A percentile compares a stretch with the other conserved stretches of the same genome.
Evolutionary conservation across 2,888 invertebrate genomes (phyloP).

Genomic region (Drosophila borborema): DNA sequence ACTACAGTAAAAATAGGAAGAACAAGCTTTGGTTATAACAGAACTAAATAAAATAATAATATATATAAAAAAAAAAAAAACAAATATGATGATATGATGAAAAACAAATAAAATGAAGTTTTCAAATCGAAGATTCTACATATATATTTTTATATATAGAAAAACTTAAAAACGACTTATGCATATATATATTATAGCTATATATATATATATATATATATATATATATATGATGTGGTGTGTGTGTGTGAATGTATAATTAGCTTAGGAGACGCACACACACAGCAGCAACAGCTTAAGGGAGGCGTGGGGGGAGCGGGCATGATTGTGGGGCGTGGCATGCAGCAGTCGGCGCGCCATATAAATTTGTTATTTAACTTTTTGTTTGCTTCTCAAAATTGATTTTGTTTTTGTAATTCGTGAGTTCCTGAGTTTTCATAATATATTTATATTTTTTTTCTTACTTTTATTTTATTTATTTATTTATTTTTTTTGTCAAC

Average conservation of each 20-base stretch:
- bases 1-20: conserved; percentile 63
- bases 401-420: conserved; percentile 43
- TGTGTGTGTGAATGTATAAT: conserved; percentile 19
- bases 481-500: conserved; percentile 37
- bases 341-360: conserved; percentile 62
- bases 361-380: conserved; percentile 9
- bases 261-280: conserved; percentile 42
- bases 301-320: conserved; percentile 26
- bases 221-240: too few species aligned
- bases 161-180: conserved; percentile 28
- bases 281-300: conserved; percentile 29
- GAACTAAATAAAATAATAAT: conserved; percentile 37
- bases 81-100: conserved; percentile 9
- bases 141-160: conserved; percentile 3
- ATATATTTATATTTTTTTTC: background rate
- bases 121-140: background rate
- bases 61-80: conserved; percentile 17
- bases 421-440: conserved; percentile 66
- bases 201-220: background rate
- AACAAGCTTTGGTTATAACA: conserved; percentile 76
- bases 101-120: conserved; percentile 14
- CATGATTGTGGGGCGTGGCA: conserved; percentile 35
- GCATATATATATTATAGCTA: conserved; percentile 8
- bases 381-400: conserved; percentile 24
- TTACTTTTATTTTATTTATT: conserved; percentile 24